Evolutionary conservation across 2,888 invertebrate species (phyloP), one percentile per base, ranked within the genome.

Genomic region (Ophion ventricosus): DNA sequence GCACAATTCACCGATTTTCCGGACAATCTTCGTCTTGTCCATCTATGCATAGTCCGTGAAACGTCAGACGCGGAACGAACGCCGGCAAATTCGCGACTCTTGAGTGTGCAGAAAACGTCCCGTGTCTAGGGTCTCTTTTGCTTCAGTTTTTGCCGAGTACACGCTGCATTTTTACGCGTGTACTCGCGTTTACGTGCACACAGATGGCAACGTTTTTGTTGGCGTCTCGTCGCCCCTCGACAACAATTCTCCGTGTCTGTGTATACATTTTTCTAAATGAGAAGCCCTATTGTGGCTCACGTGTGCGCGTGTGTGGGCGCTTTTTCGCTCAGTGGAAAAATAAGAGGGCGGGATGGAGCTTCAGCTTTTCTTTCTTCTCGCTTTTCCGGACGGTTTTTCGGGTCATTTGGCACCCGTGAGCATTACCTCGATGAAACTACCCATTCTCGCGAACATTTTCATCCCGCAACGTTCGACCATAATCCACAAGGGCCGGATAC

Each of bases 361-460:
- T 75, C n/a, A 77, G 67, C 43, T 72, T 73, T 80, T 43, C 25
- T 69, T 73, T 56, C 29, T 43, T 35, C 63, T 25, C 67, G 54
- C 70, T 83, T 66, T 79, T 8, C 54, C 66, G 49, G 70, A 26
- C 20, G 40, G 76, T 84, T 84, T 80, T 80, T 77, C 80, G 77
- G 80, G 77, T 84, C 80, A 80, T 84, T 84, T 80, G 83, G 83
- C 83, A 75, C 40, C 59, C 54, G 64, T 35, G 79, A 82, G 35
- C 82, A 66, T 79, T 76, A 67, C 66, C 43, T 43, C 75, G 59
- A 49, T 75, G 79, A 64, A 75, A 82, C 64, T 67, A 75, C 75
- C 82, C 26, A 29, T 69, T 54, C 20, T 66, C 82, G 84, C 64
- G 72, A 67, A 75, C 82, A 79, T 75, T 84, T 75, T 82, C 82